These are phyloP conservation scores for Lacanobia wlatinum DNA, from an alignment of 2,888 invertebrate genomes.

Conservation along the genomic window DNA sequence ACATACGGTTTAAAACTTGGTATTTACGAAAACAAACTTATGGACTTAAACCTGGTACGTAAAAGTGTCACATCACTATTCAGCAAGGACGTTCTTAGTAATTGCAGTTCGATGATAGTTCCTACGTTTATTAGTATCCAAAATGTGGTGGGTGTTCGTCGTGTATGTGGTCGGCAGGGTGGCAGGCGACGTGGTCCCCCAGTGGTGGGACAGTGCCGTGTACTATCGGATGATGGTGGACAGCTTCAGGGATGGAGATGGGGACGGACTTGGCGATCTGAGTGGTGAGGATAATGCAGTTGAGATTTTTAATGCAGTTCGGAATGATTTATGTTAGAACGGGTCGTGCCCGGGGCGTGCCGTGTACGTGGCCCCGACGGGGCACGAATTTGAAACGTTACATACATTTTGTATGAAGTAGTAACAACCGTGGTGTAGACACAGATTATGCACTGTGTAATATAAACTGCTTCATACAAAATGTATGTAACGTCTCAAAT, in stretches of 20 bases:
- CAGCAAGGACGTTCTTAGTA: conserved; percentile 38
- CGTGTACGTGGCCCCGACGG: too few species aligned
- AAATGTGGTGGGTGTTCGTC: conserved; percentile 76
- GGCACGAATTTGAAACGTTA: too few species aligned
- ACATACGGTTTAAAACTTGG: neutral
- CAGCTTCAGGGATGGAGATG: conserved; percentile 95
- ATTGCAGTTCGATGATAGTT: conserved; percentile 3
- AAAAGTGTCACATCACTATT: conserved; percentile 54
- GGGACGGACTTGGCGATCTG: conserved; percentile 96
- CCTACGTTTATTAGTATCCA: conserved; percentile 33
- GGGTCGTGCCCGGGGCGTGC: too few species aligned
- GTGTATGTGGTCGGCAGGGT: conserved; percentile 66
- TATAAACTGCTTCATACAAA: too few species aligned
- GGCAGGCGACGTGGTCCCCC: conserved; percentile 51
- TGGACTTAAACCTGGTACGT: neutral
- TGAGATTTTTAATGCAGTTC: neutral
- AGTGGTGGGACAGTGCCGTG: conserved; percentile 95
- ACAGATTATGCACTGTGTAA: too few species aligned
- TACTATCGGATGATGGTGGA: conserved; percentile 96
- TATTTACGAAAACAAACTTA: neutral
- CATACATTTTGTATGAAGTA: too few species aligned
- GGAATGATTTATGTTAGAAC: too few species aligned
- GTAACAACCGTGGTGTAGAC: too few species aligned
- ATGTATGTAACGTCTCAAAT: too few species aligned
- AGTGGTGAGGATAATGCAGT: conserved; percentile 85